phyloP scores from a whole-genome alignment of 2,888 invertebrate species.

The Amitus sp. region DNA sequence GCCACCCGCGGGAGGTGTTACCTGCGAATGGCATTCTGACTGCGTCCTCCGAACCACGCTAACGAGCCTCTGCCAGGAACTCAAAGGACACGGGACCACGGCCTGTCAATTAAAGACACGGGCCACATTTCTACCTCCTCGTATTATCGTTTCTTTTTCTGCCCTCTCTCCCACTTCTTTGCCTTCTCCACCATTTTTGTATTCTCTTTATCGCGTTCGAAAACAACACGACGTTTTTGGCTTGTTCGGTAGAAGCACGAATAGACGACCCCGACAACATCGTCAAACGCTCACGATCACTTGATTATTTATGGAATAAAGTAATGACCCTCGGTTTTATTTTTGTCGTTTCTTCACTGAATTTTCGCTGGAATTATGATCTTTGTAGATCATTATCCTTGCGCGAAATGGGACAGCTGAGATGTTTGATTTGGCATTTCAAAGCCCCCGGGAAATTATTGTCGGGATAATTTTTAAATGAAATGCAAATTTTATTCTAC shows the following conservation, averaged over 20 bases:
- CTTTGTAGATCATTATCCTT: too few species aligned
- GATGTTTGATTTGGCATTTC: too few species aligned
- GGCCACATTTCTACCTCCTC: conserved; percentile 62
- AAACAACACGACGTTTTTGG: conserved; percentile 20
- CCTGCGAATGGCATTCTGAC: conserved; percentile 53
- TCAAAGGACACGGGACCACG: conserved; percentile 56
- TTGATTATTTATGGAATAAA: too few species aligned
- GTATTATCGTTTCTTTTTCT: conserved; percentile 41
- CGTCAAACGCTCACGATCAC: conserved; percentile 2
- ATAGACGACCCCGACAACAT: conserved; percentile 5
- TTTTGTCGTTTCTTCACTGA: too few species aligned
- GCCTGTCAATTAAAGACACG: conserved; percentile 66
- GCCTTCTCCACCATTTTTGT: conserved; percentile 20
- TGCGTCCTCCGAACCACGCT: conserved; percentile 48
- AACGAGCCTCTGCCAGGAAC: conserved; percentile 61
- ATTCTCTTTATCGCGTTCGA: conserved; percentile 24
- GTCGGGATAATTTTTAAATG: too few species aligned
- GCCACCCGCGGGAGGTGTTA: conserved; percentile 41
- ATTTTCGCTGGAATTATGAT: too few species aligned
- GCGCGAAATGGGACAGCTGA: too few species aligned
- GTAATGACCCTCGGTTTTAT: too few species aligned
- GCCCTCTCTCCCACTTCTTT: conserved; percentile 23
- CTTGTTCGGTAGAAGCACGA: conserved; percentile 16
- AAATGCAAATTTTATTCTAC: too few species aligned
- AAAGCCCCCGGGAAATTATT: too few species aligned